phyloP scores from a whole-genome alignment of 2,797 vertebrate genomes.

The Tenualosa thibaudeaui region DNA sequence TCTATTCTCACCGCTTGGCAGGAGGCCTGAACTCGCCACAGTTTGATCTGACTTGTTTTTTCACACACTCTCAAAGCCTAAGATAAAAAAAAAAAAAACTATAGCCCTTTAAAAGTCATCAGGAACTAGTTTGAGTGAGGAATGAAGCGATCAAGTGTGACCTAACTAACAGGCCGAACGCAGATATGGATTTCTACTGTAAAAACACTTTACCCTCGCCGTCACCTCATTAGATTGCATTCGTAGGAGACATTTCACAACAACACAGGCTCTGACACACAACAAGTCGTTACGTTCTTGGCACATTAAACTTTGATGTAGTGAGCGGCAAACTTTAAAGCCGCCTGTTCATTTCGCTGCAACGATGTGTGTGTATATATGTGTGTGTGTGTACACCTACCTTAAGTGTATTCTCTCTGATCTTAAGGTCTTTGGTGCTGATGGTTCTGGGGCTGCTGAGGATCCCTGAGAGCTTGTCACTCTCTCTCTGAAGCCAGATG shows the following conservation, averaged over 20 bases:
- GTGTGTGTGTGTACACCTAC: constrained; percentile 61
- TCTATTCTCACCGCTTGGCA: background rate
- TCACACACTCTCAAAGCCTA: background rate
- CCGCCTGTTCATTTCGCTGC: background rate
- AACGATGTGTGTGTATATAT: background rate
- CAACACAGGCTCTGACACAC: background rate
- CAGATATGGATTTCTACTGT: background rate
- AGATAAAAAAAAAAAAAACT: background rate
- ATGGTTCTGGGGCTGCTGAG: constrained; percentile 51
- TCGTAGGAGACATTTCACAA: background rate
- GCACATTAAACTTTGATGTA: background rate
- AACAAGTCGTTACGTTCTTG: background rate
- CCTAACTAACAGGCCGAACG: background rate
- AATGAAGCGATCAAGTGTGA: background rate
- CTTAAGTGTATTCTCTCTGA: constrained; percentile 69
- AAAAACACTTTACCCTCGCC: background rate
- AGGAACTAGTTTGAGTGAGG: background rate
- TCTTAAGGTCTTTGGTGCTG: constrained; percentile 62
- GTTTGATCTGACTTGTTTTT: background rate
- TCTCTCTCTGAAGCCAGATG: constrained; percentile 80
- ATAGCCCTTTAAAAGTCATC: background rate
- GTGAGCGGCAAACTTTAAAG: background rate
- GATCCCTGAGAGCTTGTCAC: constrained; percentile 71
- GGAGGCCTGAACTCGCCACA: background rate
- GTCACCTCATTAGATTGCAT: background rate